Evolutionary conservation across 2,888 invertebrate genomes (phyloP), one percentile per base, ranked within the genome.

Genomic region (Noctua janthina): DNA sequence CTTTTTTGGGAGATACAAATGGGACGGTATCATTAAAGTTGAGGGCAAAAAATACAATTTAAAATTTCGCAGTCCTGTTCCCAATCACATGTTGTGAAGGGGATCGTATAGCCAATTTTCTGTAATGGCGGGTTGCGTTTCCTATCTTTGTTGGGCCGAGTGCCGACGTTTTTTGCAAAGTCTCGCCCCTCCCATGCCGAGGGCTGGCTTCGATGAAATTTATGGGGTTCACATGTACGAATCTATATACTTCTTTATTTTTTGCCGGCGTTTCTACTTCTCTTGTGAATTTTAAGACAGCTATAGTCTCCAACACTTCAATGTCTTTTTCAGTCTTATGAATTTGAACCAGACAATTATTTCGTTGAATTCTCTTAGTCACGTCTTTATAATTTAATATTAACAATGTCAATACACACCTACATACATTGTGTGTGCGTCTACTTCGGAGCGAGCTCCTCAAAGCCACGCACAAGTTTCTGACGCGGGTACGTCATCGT

Each of bases 61-160:
- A 87, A 91, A 92, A 94, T 92, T 94, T 93, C 87, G 91, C 90
- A 91, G 90, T 90, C 78, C 74, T 78, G 90, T 89, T 91, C 87
- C 85, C 85, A 90, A 91, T 91, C 88, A 92, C 89, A 87, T 89
- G 88, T 90, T 91, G 91, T 89, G 91, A 90, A 91, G 92, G 94
- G 94, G 93, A 93, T 93, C 92, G 93, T 89, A 92, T 93, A 93
- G 93, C 94, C 96, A 96, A 96, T 96, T 96, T 96, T 94, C 94
- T 95, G 93, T 96, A 96, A 96, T 96, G 95, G 95, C 94, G 94
- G 96, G 94, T 93, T 96, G 94, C 94, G 94, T 96, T 95, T 94
- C 93, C 95, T 95, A 94, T 95, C 95, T 96, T 96, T 96, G 96
- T 95, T 90, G 94, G 92, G 91, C 88, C 91, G 93, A 92, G 92